Evolutionary conservation across 2,888 invertebrate genomes (phyloP).

Genomic region (Cheilosia soror): DNA sequence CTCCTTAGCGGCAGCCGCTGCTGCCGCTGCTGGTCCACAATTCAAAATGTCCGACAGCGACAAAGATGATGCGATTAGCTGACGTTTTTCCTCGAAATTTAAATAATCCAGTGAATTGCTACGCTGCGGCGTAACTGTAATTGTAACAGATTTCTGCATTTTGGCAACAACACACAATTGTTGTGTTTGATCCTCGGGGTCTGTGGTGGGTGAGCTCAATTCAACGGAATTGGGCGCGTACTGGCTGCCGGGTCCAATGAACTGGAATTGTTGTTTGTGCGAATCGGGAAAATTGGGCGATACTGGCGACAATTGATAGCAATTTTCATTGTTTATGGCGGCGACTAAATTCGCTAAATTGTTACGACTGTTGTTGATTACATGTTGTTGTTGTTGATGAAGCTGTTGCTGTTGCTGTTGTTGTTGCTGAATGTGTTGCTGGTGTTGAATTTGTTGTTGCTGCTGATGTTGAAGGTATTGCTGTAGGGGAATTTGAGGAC

Average conservation of each 20-base stretch:
- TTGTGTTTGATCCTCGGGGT: constrained; percentile 77
- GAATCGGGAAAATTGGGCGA: constrained; percentile 74
- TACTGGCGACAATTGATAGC: constrained; percentile 80
- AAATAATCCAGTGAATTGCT: constrained; percentile 95
- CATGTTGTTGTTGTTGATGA: constrained; percentile 73
- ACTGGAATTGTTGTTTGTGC: constrained; percentile 71
- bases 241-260: constrained; percentile 62
- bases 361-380: constrained; percentile 80
- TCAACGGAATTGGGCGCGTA: constrained; percentile 63
- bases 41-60: constrained; percentile 94
- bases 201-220: constrained; percentile 63
- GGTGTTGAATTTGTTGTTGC: constrained; percentile 77
- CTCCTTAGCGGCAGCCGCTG: constrained; percentile 83
- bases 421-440: constrained; percentile 78
- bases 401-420: constrained; percentile 78
- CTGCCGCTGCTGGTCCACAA: constrained; percentile 87
- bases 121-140: constrained; percentile 88
- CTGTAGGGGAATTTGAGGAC: constrained; percentile 59
- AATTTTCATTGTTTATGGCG: constrained; percentile 79
- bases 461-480: constrained; percentile 78
- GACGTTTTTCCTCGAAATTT: constrained; percentile 95
- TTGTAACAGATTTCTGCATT: constrained; percentile 87
- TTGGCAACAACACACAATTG: constrained; percentile 83
- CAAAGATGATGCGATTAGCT: constrained; percentile 94
- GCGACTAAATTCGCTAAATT: constrained; percentile 79